Percentiles rank a stretch among this genome's conserved stretches.
phyloP scores from a whole-genome alignment of 2,113 vertebrate species.

The Heterotilapia buettikoferi region DNA sequence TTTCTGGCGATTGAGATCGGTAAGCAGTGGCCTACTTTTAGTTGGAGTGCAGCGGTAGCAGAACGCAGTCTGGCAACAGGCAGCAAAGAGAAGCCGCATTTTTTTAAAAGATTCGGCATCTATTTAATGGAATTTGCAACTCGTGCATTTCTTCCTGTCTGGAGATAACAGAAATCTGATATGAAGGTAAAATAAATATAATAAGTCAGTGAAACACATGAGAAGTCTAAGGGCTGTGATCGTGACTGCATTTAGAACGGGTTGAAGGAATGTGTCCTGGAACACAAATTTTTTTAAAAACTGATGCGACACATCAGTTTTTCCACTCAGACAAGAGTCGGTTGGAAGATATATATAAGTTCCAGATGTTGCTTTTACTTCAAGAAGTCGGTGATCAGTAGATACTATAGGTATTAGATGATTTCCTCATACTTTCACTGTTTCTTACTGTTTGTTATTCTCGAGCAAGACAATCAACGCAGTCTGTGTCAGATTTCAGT shows the following conservation, averaged over 20 bases:
- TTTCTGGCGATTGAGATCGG: background rate
- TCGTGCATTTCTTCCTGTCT: background rate
- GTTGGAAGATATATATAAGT: background rate
- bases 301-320: background rate
- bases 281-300: background rate
- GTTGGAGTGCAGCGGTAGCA: background rate
- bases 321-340: background rate
- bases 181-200: background rate
- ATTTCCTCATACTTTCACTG: background rate
- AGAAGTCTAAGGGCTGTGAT: background rate
- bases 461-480: background rate
- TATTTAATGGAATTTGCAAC: background rate
- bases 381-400: background rate
- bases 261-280: constrained; percentile 12
- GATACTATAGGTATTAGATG: background rate
- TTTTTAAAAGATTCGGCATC: background rate
- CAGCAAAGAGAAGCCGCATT: background rate
- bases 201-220: background rate
- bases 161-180: background rate
- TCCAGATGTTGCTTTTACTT: background rate
- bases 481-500: background rate
- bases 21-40: constrained; percentile 14
- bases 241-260: constrained; percentile 8
- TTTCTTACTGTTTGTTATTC: background rate
- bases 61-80: background rate